These are phyloP conservation scores for Hippocampus abdominalis DNA, from an alignment of 2,113 vertebrate genomes.

Conservation along the genomic window DNA sequence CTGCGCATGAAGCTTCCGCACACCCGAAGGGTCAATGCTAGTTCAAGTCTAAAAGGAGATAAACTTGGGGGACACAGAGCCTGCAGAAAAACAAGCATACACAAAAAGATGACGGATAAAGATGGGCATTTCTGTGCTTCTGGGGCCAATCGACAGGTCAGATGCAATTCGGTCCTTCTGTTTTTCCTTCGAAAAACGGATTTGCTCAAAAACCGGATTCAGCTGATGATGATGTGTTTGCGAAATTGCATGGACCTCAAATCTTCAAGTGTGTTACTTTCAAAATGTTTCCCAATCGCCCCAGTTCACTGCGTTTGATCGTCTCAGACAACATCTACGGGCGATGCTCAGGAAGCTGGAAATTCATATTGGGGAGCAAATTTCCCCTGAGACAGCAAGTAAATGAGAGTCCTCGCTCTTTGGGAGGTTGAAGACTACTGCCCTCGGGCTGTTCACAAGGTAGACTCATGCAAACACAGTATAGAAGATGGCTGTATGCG, in stretches of 20 bases:
- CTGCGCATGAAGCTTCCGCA: conserved; percentile 37
- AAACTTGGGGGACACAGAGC: conserved; percentile 27
- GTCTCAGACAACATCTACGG: conserved; percentile 67
- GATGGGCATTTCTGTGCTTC: conserved; percentile 34
- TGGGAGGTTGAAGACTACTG: conserved; percentile 52
- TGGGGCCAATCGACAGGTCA: conserved; percentile 31
- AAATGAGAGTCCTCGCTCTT: conserved; percentile 70
- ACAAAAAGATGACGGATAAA: conserved; percentile 37
- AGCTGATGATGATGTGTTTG: conserved; percentile 49
- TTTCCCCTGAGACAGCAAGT: conserved; percentile 70
- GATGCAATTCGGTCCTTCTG: conserved; percentile 20
- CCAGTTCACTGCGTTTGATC: conserved; percentile 62
- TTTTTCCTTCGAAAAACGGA: conserved; percentile 34
- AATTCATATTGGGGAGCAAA: conserved; percentile 72
- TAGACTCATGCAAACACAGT: conserved; percentile 30
- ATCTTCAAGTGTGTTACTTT: conserved; percentile 45
- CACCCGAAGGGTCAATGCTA: conserved; percentile 54
- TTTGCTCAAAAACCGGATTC: conserved; percentile 34
- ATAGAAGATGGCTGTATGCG: conserved; percentile 8
- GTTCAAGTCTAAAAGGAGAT: conserved; percentile 57
- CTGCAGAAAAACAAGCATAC: conserved; percentile 12
- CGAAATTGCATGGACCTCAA: conserved; percentile 33
- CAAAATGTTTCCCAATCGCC: conserved; percentile 52
- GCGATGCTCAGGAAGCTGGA: conserved; percentile 64
- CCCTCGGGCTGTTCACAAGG: conserved; percentile 55